These are phyloP conservation scores for Drosophila kanekoi DNA, from an alignment of 2,888 invertebrate genomes.

Conservation along the genomic window DNA sequence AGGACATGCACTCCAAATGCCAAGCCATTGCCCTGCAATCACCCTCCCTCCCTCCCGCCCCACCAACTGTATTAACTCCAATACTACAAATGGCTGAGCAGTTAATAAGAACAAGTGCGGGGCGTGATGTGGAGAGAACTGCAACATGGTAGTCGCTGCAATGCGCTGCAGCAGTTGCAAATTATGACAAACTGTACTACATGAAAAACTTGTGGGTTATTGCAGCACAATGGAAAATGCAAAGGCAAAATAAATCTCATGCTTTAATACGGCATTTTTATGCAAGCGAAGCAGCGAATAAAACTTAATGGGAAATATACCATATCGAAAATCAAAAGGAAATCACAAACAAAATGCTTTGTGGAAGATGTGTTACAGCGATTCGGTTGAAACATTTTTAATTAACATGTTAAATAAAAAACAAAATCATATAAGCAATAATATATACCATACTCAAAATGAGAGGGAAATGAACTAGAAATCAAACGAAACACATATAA, in stretches of 20 bases:
- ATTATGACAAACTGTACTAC: constrained; percentile 69
- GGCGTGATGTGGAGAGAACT: constrained; percentile 5
- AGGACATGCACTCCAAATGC: constrained; percentile 56
- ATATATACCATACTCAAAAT: no score
- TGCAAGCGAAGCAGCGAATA: background rate
- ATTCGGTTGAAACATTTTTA: no score
- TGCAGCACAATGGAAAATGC: constrained; percentile 23
- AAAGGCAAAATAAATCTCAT: constrained; percentile 4
- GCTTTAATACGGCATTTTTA: background rate
- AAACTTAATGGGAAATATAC: background rate
- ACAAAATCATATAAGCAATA: no score
- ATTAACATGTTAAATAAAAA: background rate
- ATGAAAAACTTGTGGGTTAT: constrained; percentile 23
- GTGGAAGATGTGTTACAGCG: no score
- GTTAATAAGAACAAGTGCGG: constrained; percentile 72
- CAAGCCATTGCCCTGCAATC: constrained; percentile 51
- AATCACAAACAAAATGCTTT: background rate
- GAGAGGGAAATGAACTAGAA: no score
- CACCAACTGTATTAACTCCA: constrained; percentile 47
- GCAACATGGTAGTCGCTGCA: constrained; percentile 32
- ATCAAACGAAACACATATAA: no score
- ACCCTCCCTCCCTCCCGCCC: background rate
- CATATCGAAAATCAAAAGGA: background rate
- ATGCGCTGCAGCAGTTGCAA: constrained; percentile 71
- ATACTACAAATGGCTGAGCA: constrained; percentile 63